Evolutionary conservation across 2,797 vertebrate species (phyloP).

Genomic region (Anisognathus igniventris): DNA sequence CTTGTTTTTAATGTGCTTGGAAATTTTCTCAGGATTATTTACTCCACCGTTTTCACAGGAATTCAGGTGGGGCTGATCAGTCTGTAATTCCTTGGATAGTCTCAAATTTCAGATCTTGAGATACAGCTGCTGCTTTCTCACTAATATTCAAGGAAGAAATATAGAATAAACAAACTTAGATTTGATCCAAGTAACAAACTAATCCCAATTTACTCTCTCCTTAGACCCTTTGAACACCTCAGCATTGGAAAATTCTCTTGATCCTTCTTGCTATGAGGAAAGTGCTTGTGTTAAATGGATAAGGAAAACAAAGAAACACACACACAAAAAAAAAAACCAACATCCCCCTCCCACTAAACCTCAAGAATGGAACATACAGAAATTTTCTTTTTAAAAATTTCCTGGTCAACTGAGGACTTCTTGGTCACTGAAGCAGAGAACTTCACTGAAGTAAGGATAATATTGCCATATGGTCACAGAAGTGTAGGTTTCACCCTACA

Average conservation of each 20-base stretch:
- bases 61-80: not conserved
- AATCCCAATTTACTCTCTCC: not conserved
- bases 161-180: not conserved
- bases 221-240: not conserved
- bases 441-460: not conserved
- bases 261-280: not conserved
- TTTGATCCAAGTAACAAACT: not conserved
- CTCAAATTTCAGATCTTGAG: not conserved
- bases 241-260: not conserved
- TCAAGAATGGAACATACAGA: not conserved
- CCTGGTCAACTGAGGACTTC: not conserved
- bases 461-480: not conserved
- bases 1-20: not conserved
- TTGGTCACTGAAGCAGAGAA: not conserved
- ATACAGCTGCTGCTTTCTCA: not conserved
- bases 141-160: not conserved
- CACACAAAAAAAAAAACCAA: rapidly evolving
- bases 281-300: not conserved
- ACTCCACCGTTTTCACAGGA: not conserved
- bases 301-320: not conserved
- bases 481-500: not conserved
- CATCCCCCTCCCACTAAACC: rapidly evolving
- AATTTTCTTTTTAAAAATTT: not conserved
- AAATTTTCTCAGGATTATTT: not conserved
- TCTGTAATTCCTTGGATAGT: not conserved